phyloP scores from a whole-genome alignment of 2,113 vertebrate genomes.

The Gnathonemus echidnorhynchus region DNA sequence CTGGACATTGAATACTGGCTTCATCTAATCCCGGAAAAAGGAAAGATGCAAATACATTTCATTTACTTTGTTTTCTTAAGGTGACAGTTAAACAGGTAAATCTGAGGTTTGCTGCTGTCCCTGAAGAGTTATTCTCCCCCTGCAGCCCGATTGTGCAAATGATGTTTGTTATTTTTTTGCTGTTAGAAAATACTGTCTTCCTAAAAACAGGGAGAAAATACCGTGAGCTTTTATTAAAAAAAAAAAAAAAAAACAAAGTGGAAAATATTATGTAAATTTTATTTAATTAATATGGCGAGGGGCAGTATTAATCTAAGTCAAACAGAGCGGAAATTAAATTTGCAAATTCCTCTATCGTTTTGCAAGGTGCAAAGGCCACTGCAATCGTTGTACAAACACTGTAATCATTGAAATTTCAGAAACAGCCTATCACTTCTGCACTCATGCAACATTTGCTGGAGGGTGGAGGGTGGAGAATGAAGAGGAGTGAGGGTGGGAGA shows the following conservation, averaged over 20 bases:
- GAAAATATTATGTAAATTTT: conserved; percentile 9
- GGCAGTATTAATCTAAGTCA: neutral
- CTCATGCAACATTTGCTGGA: neutral
- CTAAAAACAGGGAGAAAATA: neutral
- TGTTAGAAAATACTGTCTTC: neutral
- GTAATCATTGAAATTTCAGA: conserved; percentile 6
- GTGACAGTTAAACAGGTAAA: neutral
- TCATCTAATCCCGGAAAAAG: neutral
- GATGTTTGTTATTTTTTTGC: neutral
- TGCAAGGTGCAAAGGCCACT: conserved; percentile 2
- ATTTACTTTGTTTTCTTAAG: neutral
- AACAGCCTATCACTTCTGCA: neutral
- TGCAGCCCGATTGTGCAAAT: neutral
- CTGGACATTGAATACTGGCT: neutral
- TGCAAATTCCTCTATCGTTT: conserved; percentile 3
- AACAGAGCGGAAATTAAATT: neutral
- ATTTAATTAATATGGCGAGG: conserved; percentile 3
- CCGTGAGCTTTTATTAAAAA: neutral
- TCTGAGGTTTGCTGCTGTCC: neutral
- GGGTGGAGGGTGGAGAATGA: neutral
- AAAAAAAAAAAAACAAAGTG: neutral
- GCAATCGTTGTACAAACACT: neutral
- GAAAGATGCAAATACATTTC: neutral
- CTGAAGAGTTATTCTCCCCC: neutral
- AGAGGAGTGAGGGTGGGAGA: neutral